A percentile compares a stretch with the other conserved stretches of the same genome.
Conservation (phyloP, 2,888 invertebrate genomes). For the Eupsilia transversa region DNA sequence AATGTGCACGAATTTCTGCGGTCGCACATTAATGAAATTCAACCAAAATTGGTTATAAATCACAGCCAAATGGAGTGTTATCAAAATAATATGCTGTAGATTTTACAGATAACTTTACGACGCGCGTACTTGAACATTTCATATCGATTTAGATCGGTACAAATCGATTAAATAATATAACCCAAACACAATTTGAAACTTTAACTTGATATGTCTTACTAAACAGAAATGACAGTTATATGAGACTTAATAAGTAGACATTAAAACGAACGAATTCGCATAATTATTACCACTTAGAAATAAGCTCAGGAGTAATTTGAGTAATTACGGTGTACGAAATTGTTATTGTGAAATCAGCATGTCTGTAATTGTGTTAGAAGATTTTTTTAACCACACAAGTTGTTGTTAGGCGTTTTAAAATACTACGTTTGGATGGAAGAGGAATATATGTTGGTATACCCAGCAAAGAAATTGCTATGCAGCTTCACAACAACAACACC, state of each 20-base stretch:
- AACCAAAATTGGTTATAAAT: constrained; percentile 25
- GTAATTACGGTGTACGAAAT: constrained; percentile 47
- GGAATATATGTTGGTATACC: not conserved
- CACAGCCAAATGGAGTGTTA: constrained; percentile 27
- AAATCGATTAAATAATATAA: constrained; percentile 32
- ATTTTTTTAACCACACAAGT: constrained; percentile 28
- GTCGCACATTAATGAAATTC: constrained; percentile 22
- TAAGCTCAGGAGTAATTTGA: constrained; percentile 58
- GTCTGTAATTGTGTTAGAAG: constrained; percentile 38
- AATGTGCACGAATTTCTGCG: constrained; percentile 34
- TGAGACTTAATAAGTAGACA: constrained; percentile 45
- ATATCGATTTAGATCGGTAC: constrained; percentile 29
- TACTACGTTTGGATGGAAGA: not conserved
- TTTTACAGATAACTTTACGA: constrained; percentile 29
- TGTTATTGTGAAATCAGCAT: constrained; percentile 46
- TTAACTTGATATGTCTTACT: constrained; percentile 47
- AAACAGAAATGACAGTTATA: constrained; percentile 45
- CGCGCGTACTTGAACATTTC: not conserved
- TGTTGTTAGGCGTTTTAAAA: constrained; percentile 6
- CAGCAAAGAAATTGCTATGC: not conserved
- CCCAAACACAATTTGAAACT: constrained; percentile 42
- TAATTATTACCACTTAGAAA: constrained; percentile 50
- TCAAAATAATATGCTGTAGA: constrained; percentile 28
- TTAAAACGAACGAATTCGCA: constrained; percentile 55
- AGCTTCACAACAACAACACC: not conserved